A percentile compares a stretch with the other conserved stretches of the same genome.
phyloP scores from a whole-genome alignment of 2,888 invertebrate species.

The Philopedon plagiatum region DNA sequence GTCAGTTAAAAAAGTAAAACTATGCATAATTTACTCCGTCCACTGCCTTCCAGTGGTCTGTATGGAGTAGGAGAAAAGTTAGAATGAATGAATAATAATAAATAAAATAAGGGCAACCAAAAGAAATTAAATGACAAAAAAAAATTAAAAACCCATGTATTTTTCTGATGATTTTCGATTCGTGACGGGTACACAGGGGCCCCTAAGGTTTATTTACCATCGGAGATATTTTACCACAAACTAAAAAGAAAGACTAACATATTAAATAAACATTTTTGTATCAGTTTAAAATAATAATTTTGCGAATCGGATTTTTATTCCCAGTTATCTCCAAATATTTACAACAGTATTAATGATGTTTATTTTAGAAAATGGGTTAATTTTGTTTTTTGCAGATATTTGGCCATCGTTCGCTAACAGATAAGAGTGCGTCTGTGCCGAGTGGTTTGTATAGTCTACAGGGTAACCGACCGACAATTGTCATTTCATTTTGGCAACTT shows the following conservation, averaged over 20 bases:
- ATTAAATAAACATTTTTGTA: neutral
- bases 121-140: too few species aligned
- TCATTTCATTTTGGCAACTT: too few species aligned
- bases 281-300: constrained; percentile 3
- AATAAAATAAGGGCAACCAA: too few species aligned
- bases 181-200: too few species aligned
- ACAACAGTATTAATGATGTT: constrained; percentile 1
- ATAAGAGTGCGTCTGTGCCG: neutral
- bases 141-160: too few species aligned
- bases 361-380: constrained; percentile 6
- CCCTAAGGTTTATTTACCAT: too few species aligned
- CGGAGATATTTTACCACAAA: neutral
- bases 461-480: neutral
- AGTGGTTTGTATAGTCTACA: neutral
- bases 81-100: too few species aligned
- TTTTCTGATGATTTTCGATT: too few species aligned
- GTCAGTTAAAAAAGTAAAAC: too few species aligned
- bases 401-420: neutral
- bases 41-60: too few species aligned
- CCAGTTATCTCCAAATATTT: neutral
- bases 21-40: too few species aligned
- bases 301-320: neutral
- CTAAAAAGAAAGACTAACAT: neutral
- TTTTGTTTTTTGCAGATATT: neutral
- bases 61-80: too few species aligned